Percentiles rank a stretch among this genome's conserved stretches.
phyloP scores from a whole-genome alignment of 2,888 invertebrate genomes.

The Acronicta psi region DNA sequence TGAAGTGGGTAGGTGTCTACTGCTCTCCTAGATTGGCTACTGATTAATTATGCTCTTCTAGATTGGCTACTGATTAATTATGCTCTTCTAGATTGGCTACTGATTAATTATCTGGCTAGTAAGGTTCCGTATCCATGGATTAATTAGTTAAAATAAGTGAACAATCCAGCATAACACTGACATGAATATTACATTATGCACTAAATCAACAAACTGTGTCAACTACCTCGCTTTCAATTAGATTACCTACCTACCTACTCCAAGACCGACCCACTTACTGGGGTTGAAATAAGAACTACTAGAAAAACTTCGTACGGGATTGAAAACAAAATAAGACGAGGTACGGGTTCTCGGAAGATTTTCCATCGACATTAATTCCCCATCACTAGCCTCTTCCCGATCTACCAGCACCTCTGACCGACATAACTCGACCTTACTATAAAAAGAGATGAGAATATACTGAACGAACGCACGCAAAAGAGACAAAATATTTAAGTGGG shows the following conservation, averaged over 20 bases:
- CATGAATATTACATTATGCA: conserved; percentile 15
- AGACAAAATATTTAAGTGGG: conserved; percentile 78
- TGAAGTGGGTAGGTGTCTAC: no score
- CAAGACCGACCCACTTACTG: conserved; percentile 37
- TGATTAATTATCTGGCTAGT: no score
- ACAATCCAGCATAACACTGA: background rate
- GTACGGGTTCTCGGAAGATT: conserved; percentile 13
- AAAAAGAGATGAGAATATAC: conserved; percentile 67
- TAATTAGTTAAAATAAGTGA: no score
- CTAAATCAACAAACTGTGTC: conserved; percentile 19
- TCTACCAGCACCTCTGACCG: conserved; percentile 83
- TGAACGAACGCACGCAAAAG: conserved; percentile 47
- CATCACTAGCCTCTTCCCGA: conserved; percentile 77
- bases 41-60: no score
- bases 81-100: no score
- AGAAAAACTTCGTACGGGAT: conserved; percentile 11
- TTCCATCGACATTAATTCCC: conserved; percentile 38
- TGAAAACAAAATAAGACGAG: conserved; percentile 17
- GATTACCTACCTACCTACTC: conserved; percentile 47
- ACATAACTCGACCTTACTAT: conserved; percentile 84
- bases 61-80: no score
- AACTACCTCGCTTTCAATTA: conserved; percentile 29
- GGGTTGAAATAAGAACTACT: conserved; percentile 19
- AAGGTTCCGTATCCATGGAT: no score
- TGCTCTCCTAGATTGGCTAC: no score